A percentile compares a stretch with the other conserved stretches of the same genome.
phyloP scores from a whole-genome alignment of 2,888 invertebrate genomes.

The Synergus japonicus region DNA sequence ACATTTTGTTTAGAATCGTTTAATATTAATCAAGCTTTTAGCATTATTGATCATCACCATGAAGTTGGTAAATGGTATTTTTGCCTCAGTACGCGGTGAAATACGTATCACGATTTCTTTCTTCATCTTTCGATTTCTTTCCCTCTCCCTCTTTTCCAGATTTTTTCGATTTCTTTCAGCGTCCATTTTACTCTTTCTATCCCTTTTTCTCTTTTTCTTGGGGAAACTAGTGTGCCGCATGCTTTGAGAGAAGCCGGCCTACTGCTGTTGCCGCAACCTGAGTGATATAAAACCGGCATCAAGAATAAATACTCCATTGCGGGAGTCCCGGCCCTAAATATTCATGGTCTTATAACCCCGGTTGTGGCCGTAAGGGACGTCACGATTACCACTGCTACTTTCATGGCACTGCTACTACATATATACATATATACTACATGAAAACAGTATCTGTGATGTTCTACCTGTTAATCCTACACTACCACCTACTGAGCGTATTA shows the following conservation, averaged over 20 bases:
- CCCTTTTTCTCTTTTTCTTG: constrained; percentile 42
- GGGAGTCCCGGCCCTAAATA: constrained; percentile 70
- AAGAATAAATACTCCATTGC: constrained; percentile 74
- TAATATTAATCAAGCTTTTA: constrained; percentile 29
- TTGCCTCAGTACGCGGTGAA: constrained; percentile 46
- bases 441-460: neutral
- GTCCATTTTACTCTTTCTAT: neutral
- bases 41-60: constrained; percentile 50
- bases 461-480: neutral
- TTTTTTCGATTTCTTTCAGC: neutral
- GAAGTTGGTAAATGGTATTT: constrained; percentile 42
- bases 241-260: constrained; percentile 52
- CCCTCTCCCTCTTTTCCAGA: neutral
- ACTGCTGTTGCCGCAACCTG: constrained; percentile 52
- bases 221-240: constrained; percentile 36
- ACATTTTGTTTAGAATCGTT: no score
- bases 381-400: constrained; percentile 48
- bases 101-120: constrained; percentile 49
- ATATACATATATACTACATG: neutral
- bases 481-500: neutral
- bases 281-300: constrained; percentile 72
- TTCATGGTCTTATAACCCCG: constrained; percentile 63
- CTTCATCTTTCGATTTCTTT: constrained; percentile 3
- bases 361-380: constrained; percentile 21
- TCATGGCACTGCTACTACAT: constrained; percentile 43